phyloP scores from a whole-genome alignment of 2,888 invertebrate species.

The Marasmarcha lunaedactyla region DNA sequence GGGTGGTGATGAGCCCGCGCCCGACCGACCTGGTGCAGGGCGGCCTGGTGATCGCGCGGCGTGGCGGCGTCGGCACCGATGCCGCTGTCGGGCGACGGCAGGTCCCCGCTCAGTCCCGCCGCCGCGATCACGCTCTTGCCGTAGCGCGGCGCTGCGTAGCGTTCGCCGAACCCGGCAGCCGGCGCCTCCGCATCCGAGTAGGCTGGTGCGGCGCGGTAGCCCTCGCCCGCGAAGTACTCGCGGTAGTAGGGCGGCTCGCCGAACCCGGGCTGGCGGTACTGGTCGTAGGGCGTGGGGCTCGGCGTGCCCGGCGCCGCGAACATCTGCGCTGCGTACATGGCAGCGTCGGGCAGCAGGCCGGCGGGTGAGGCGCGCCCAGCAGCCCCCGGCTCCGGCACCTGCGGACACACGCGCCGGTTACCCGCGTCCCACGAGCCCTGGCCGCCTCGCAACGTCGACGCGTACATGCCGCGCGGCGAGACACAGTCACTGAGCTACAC shows the following conservation, averaged over 20 bases:
- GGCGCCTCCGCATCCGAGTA: conserved; percentile 71
- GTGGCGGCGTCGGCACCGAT: conserved; percentile 95
- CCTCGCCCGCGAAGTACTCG: conserved; percentile 79
- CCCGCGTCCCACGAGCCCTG: conserved; percentile 72
- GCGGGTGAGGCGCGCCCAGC: conserved; percentile 71
- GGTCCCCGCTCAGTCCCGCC: conserved; percentile 89
- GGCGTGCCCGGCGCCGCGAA: conserved; percentile 77
- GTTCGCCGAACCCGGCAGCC: conserved; percentile 75
- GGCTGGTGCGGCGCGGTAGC: conserved; percentile 68
- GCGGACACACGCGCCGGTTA: conserved; percentile 75
- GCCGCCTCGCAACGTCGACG: conserved; percentile 72
- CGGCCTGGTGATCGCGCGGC: conserved; percentile 89
- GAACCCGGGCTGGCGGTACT: conserved; percentile 70
- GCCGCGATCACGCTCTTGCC: conserved; percentile 80
- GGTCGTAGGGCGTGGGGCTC: conserved; percentile 73
- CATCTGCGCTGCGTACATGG: conserved; percentile 78
- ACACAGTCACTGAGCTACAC: conserved; percentile 60
- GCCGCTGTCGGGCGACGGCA: conserved; percentile 95
- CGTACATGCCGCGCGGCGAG: conserved; percentile 65
- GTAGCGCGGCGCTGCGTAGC: conserved; percentile 78
- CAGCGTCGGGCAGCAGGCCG: conserved; percentile 72
- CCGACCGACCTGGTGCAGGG: conserved; percentile 87
- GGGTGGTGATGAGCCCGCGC: conserved; percentile 38
- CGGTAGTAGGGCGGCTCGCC: conserved; percentile 84
- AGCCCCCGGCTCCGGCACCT: conserved; percentile 71